A percentile compares a stretch with the other conserved stretches of the same genome.
Evolutionary conservation across 2,113 vertebrate genomes (phyloP).

Genomic region (Pipa parva): DNA sequence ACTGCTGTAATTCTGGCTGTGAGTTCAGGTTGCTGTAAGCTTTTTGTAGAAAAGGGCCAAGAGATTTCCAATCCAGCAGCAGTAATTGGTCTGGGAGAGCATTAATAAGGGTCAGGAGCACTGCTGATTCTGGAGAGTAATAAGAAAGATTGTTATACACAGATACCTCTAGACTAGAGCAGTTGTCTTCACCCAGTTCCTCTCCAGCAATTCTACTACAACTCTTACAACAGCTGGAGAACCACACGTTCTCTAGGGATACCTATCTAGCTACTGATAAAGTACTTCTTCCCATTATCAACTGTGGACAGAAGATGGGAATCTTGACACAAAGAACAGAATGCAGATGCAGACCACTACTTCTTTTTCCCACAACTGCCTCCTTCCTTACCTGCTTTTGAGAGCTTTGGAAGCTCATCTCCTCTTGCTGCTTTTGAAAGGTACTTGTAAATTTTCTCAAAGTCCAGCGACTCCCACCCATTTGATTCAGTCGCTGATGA

Average conservation of each 20-base stretch:
- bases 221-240: too few relatives aligned
- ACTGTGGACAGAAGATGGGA: too few relatives aligned
- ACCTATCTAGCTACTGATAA: too few relatives aligned
- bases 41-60: slow-evolving; percentile 40
- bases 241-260: too few relatives aligned
- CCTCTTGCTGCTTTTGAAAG: slow-evolving; percentile 42
- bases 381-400: slow-evolving; percentile 46
- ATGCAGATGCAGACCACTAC: too few relatives aligned
- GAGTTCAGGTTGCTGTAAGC: slow-evolving; percentile 35
- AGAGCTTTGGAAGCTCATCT: slow-evolving; percentile 45
- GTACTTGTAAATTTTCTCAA: slow-evolving; percentile 57
- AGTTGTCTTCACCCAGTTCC: too few relatives aligned
- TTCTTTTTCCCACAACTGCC: not conserved
- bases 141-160: not conserved
- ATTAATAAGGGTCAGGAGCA: slow-evolving; percentile 52
- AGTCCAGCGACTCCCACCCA: slow-evolving; percentile 44
- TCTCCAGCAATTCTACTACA: too few relatives aligned
- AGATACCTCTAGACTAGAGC: too few relatives aligned
- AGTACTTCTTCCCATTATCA: too few relatives aligned
- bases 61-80: slow-evolving; percentile 38
- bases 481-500: too few relatives aligned
- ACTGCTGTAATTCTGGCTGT: not conserved
- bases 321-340: too few relatives aligned
- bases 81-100: slow-evolving; percentile 50
- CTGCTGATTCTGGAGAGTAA: slow-evolving; percentile 50